Evolutionary conservation across 2,888 invertebrate genomes (phyloP).

Genomic region (Amphipoea oculea): DNA sequence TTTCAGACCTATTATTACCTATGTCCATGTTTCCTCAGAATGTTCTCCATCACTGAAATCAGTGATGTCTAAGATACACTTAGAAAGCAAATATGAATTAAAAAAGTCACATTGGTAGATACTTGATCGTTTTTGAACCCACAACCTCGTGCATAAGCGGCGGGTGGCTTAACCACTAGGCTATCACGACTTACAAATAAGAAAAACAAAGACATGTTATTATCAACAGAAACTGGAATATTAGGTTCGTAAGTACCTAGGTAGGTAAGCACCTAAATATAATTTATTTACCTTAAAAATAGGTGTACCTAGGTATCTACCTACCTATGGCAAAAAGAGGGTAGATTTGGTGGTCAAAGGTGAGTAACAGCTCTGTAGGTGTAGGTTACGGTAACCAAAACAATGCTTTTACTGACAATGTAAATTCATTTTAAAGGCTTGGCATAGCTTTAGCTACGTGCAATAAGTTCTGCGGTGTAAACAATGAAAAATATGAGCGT

Average conservation of each 20-base stretch:
- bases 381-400: neutral
- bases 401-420: neutral
- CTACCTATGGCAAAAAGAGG: neutral
- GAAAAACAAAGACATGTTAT: neutral
- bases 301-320: neutral
- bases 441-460: neutral
- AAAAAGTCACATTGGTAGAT: neutral
- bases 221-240: neutral
- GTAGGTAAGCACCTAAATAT: neutral
- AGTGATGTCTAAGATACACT: neutral
- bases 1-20: neutral
- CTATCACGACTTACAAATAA: neutral
- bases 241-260: neutral
- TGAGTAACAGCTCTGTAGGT: neutral
- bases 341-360: neutral
- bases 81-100: neutral
- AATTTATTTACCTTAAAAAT: neutral
- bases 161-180: neutral
- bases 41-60: neutral
- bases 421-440: slow-evolving; percentile 19
- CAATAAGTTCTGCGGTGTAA: slow-evolving; percentile 20
- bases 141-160: neutral
- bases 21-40: neutral
- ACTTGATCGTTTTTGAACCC: neutral
- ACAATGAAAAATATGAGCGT: slow-evolving; percentile 23